Conservation (phyloP, 2,113 vertebrate species). For the Actinemys pallida region DNA sequence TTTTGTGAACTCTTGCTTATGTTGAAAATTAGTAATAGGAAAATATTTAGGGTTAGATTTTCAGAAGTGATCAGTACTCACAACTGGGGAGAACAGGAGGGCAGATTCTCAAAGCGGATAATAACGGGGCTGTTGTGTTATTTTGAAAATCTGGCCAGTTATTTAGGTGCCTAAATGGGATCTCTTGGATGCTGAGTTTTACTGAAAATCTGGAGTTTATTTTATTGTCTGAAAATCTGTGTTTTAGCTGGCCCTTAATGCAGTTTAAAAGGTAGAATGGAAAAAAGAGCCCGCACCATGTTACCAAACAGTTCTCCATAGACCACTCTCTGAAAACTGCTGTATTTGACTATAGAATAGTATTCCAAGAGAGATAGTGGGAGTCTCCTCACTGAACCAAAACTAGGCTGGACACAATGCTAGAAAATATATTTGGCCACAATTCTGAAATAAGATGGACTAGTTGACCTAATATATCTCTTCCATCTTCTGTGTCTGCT, state of each 20-base stretch:
- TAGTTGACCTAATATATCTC: neutral
- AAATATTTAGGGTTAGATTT: neutral
- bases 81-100: neutral
- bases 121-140: neutral
- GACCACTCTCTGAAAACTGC: neutral
- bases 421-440: neutral
- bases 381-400: conserved; percentile 11
- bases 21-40: neutral
- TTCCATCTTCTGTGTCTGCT: neutral
- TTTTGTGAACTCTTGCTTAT: neutral
- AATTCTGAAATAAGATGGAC: neutral
- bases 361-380: conserved; percentile 1
- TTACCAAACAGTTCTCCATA: neutral
- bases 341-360: neutral
- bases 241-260: neutral
- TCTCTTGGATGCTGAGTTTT: neutral
- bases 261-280: neutral
- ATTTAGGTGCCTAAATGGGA: neutral
- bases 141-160: neutral
- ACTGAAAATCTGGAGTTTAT: neutral
- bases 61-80: neutral
- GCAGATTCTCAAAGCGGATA: neutral
- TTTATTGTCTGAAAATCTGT: neutral
- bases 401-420: conserved; percentile 9
- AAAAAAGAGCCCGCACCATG: neutral